phyloP scores from a whole-genome alignment of 2,797 vertebrate species.

The Morus bassanus region DNA sequence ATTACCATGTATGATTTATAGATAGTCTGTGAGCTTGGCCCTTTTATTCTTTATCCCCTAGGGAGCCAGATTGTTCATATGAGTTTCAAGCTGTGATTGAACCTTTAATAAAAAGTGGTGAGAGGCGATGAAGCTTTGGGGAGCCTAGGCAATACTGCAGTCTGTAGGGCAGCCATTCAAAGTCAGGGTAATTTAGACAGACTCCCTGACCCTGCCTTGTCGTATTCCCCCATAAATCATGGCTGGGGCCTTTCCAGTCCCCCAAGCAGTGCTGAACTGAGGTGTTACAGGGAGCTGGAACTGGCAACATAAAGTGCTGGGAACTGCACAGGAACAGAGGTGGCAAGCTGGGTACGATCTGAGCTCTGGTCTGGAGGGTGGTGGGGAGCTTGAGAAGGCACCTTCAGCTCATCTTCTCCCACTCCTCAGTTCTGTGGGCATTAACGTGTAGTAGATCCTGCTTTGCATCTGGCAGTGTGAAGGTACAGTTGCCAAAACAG shows the following conservation, averaged over 20 bases:
- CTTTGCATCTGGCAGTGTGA: neutral
- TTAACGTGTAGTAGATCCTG: neutral
- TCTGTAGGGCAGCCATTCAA: neutral
- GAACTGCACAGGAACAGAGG: neutral
- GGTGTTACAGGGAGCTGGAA: rapidly evolving
- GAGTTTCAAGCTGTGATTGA: neutral
- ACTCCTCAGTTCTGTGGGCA: neutral
- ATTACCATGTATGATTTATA: neutral
- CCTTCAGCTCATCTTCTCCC: neutral
- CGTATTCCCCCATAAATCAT: neutral
- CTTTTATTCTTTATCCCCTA: neutral
- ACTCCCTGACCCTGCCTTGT: neutral
- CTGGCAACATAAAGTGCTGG: neutral
- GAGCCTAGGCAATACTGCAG: neutral
- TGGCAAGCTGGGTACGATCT: neutral
- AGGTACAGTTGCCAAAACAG: neutral
- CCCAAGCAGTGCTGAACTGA: neutral
- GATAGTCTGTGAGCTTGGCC: neutral
- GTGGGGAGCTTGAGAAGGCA: neutral
- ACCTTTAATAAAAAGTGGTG: neutral
- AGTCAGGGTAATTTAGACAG: neutral
- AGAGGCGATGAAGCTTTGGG: neutral
- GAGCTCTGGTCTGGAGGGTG: neutral
- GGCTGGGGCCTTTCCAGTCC: neutral
- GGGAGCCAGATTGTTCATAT: neutral